phyloP scores from a whole-genome alignment of 1,140 invertebrate species.

The Sarcophaga bullata region DNA sequence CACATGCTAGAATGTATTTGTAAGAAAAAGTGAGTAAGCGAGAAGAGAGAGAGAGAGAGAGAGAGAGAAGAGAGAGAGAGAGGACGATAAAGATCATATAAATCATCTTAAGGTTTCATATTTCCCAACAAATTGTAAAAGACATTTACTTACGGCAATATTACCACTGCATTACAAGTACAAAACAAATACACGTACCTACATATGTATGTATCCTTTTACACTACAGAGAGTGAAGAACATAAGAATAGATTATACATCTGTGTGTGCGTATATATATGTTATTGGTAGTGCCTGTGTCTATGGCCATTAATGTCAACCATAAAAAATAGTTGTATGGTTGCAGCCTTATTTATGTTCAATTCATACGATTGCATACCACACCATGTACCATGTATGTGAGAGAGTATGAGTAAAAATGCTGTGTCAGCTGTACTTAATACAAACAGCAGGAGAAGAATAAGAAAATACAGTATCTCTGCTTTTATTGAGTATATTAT shows the following conservation, averaged over 20 bases:
- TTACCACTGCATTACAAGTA: not conserved
- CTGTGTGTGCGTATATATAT: not conserved
- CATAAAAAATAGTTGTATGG: constrained; percentile 22
- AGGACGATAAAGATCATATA: not conserved
- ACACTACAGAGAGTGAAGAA: too few relatives aligned
- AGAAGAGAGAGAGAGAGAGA: not conserved
- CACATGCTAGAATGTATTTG: not conserved
- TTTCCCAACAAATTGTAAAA: constrained; percentile 6
- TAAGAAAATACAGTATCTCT: not conserved
- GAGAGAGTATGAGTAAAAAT: not conserved
- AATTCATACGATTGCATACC: not conserved
- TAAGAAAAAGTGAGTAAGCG: not conserved
- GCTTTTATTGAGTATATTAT: not conserved
- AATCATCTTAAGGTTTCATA: not conserved
- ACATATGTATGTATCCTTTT: not conserved
- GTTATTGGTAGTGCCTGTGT: not conserved
- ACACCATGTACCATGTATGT: not conserved
- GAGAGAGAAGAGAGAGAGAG: not conserved
- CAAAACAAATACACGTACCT: not conserved
- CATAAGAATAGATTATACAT: not conserved
- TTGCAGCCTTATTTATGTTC: constrained; percentile 18
- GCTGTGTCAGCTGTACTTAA: not conserved
- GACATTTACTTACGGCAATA: constrained; percentile 21
- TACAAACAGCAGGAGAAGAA: not conserved
- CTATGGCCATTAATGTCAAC: constrained; percentile 17